Conservation (phyloP, 2,797 vertebrate genomes). For the Anomalospiza imberbis region DNA sequence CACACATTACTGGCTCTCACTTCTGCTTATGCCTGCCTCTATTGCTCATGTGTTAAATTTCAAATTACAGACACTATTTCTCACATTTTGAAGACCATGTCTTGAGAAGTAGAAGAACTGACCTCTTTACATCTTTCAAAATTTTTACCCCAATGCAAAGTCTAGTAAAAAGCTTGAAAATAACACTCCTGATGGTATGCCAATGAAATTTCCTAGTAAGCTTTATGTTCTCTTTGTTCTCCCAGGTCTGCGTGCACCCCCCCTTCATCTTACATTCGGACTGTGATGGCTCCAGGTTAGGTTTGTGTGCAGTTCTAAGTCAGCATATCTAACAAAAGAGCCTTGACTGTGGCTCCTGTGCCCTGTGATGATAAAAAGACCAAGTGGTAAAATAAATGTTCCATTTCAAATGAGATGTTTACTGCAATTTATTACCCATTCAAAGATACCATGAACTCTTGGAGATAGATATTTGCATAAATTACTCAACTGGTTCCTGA, state of each 20-base stretch:
- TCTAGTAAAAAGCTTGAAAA: not conserved
- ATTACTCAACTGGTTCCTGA: not conserved
- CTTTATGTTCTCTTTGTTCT: not conserved
- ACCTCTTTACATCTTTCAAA: not conserved
- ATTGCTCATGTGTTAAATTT: not conserved
- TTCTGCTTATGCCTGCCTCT: not conserved
- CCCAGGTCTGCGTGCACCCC: rapidly evolving
- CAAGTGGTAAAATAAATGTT: not conserved
- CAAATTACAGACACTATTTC: not conserved
- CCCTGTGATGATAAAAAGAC: not conserved
- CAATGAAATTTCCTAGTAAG: not conserved
- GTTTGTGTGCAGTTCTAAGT: not conserved
- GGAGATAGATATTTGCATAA: not conserved
- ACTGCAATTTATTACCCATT: not conserved
- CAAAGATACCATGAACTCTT: not conserved
- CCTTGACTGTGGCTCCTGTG: rapidly evolving
- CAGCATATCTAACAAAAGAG: not conserved
- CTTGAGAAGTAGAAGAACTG: not conserved
- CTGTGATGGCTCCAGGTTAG: not conserved
- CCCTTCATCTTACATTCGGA: not conserved
- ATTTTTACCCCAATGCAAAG: not conserved
- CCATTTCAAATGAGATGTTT: not conserved
- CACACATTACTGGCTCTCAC: not conserved
- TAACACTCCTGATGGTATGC: not conserved
- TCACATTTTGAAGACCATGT: not conserved